A percentile compares a stretch with the other conserved stretches of the same genome.
Evolutionary conservation across 2,113 vertebrate species (phyloP).

Genomic region (Anthoscopus minutus): DNA sequence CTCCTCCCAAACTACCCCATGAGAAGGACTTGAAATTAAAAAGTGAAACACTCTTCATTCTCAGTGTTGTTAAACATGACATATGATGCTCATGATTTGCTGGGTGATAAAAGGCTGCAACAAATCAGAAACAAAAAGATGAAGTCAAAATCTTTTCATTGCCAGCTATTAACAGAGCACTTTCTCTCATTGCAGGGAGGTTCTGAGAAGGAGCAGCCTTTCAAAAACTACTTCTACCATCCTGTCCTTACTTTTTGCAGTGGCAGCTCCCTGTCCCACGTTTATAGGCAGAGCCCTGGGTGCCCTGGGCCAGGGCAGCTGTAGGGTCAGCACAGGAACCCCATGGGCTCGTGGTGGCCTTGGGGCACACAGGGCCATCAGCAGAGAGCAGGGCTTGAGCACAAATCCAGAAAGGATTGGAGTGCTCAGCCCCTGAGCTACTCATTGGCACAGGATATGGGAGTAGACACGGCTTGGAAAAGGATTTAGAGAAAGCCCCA

Average conservation of each 20-base stretch:
- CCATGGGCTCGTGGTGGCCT: rapidly evolving
- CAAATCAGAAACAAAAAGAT: not conserved
- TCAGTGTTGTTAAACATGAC: not conserved
- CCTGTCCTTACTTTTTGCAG: not conserved
- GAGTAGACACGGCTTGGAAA: not conserved
- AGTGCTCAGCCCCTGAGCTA: not conserved
- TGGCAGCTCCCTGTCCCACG: not conserved
- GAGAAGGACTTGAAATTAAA: not conserved
- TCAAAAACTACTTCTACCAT: not conserved
- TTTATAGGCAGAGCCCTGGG: not conserved
- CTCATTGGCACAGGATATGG: not conserved
- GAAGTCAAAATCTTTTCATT: not conserved
- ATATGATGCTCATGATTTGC: not conserved
- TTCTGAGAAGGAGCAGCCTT: not conserved
- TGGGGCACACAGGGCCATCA: not conserved
- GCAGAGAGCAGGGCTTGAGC: not conserved
- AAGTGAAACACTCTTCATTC: not conserved
- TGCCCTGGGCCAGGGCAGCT: not conserved
- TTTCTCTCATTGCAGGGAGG: not conserved
- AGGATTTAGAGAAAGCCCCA: not conserved
- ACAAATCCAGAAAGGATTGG: not conserved
- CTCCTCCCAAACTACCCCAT: not conserved
- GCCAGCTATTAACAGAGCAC: not conserved
- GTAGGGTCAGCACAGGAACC: not conserved
- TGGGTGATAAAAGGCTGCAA: not conserved